Conservation (phyloP, 2,797 vertebrate genomes). For the Takifugu ocellatus region DNA sequence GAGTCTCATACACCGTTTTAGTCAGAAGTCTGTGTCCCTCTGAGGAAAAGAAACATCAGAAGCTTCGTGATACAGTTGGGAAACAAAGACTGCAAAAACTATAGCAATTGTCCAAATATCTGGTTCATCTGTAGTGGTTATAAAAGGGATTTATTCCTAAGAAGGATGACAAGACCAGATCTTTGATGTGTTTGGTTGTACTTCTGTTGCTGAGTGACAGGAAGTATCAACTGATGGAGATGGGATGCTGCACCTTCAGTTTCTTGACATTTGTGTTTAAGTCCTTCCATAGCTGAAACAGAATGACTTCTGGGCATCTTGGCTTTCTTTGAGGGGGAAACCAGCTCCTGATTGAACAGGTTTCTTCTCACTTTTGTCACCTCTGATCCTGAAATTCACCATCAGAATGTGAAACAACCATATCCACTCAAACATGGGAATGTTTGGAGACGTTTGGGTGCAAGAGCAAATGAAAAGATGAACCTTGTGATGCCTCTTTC, state of each 20-base stretch:
- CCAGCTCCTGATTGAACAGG: slow-evolving; percentile 84
- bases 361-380: slow-evolving; percentile 95
- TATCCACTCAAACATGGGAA: too few species aligned
- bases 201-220: too few species aligned
- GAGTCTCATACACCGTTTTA: slow-evolving; percentile 89
- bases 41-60: slow-evolving; percentile 53
- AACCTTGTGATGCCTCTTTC: slow-evolving; percentile 84
- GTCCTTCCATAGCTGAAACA: slow-evolving; percentile 85
- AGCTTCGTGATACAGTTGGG: neutral
- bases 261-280: slow-evolving; percentile 70
- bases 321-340: slow-evolving; percentile 80
- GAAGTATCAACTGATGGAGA: neutral
- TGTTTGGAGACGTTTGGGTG: too few species aligned
- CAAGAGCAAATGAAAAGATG: neutral
- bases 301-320: slow-evolving; percentile 88
- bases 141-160: too few species aligned
- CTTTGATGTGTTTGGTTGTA: too few species aligned
- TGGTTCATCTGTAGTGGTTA: too few species aligned
- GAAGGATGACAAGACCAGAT: too few species aligned
- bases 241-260: slow-evolving; percentile 49
- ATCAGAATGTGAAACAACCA: neutral
- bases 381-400: slow-evolving; percentile 67
- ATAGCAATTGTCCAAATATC: too few species aligned
- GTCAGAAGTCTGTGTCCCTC: slow-evolving; percentile 82
- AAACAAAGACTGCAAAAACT: too few species aligned